These are phyloP conservation scores for Standfussiana lucernea DNA, from an alignment of 2,888 invertebrate species.

Conservation along the genomic window DNA sequence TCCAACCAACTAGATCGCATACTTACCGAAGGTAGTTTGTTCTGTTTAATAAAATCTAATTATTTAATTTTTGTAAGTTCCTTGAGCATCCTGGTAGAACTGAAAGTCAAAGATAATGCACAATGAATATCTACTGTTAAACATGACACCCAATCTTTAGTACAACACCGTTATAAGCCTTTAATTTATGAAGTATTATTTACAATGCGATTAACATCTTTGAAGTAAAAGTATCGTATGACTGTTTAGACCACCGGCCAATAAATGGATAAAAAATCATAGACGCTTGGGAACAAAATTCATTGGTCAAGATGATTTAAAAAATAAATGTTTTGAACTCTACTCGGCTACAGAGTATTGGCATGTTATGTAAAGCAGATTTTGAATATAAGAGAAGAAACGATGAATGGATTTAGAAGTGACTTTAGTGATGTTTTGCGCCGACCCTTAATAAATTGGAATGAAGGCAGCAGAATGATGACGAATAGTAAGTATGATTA, in stretches of 20 bases:
- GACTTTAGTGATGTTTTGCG: neutral
- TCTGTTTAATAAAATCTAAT: no score
- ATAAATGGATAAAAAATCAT: constrained; percentile 13
- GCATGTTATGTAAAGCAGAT: neutral
- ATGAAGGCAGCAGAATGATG: no score
- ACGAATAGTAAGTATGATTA: no score
- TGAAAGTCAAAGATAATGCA: constrained; percentile 21
- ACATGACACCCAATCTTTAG: constrained; percentile 35
- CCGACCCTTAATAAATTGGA: neutral
- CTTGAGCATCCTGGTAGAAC: neutral
- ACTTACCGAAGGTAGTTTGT: no score
- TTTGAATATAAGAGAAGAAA: neutral
- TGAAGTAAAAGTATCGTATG: constrained; percentile 50
- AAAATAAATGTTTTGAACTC: neutral
- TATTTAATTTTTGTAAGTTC: neutral
- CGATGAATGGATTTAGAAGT: no score
- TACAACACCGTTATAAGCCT: constrained; percentile 48
- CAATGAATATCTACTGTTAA: constrained; percentile 12
- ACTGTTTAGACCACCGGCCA: constrained; percentile 42
- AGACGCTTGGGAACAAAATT: constrained; percentile 3
- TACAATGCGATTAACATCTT: constrained; percentile 56
- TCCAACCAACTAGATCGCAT: no score
- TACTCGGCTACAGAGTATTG: neutral
- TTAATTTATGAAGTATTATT: constrained; percentile 55
- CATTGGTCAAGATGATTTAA: neutral